phyloP scores from a whole-genome alignment of 1,140 invertebrate species.

The Proales similis region DNA sequence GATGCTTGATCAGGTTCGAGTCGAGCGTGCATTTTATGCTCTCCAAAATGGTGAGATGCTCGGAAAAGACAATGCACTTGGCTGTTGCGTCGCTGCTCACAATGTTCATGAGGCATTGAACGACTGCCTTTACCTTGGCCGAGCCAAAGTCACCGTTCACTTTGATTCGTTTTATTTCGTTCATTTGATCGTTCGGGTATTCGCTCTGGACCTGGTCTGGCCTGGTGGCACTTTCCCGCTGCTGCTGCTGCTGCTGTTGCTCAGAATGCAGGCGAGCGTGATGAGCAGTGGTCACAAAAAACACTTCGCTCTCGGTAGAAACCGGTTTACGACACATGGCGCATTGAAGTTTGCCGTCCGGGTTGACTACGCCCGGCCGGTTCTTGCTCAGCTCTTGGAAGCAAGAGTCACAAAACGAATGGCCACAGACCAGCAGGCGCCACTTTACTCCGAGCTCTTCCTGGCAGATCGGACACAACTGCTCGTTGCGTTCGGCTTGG shows the following conservation, averaged over 20 bases:
- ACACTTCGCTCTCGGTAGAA: too few species aligned
- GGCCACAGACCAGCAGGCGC: conserved; percentile 64
- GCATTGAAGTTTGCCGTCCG: too few species aligned
- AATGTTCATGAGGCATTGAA: conserved; percentile 59
- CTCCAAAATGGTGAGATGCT: conserved; percentile 21
- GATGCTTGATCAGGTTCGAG: not conserved
- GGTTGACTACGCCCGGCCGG: too few species aligned
- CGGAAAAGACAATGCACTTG: conserved; percentile 67
- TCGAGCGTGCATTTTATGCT: conserved; percentile 8
- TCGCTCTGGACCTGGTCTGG: too few species aligned
- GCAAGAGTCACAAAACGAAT: conserved; percentile 63
- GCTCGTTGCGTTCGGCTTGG: conserved; percentile 56
- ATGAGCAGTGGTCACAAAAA: too few species aligned
- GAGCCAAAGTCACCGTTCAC: conserved; percentile 59
- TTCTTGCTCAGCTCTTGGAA: conserved; percentile 55
- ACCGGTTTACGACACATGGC: too few species aligned
- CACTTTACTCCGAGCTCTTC: conserved; percentile 57
- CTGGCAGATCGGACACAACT: conserved; percentile 66
- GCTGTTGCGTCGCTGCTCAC: conserved; percentile 56
- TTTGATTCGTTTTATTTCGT: not conserved
- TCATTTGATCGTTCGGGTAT: too few species aligned
- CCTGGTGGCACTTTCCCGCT: too few species aligned
- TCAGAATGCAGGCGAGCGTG: too few species aligned
- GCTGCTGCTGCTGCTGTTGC: too few species aligned
- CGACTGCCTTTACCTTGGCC: conserved; percentile 65